These are phyloP conservation scores for Ciconia stormi DNA, from an alignment of 2,113 vertebrate genomes.

Conservation along the genomic window DNA sequence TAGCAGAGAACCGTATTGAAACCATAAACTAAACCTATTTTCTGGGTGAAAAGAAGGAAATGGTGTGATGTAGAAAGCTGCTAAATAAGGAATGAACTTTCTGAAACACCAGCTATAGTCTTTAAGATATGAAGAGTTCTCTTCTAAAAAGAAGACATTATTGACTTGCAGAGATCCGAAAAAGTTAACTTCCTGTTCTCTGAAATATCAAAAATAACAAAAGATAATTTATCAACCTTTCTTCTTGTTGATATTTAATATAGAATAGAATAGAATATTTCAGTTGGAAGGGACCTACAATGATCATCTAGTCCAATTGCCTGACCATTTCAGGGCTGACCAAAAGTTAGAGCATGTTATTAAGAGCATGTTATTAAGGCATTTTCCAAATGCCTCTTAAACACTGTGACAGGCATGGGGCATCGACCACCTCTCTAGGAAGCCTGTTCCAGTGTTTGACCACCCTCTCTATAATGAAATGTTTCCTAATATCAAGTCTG, in stretches of 20 bases:
- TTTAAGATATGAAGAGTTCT: background rate
- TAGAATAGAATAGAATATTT: background rate
- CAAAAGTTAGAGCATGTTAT: background rate
- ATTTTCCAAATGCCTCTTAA: background rate
- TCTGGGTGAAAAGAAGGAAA: background rate
- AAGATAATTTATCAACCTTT: background rate
- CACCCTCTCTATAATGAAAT: background rate
- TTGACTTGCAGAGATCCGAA: background rate
- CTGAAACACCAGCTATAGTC: background rate
- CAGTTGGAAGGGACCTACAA: background rate
- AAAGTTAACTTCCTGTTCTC: background rate
- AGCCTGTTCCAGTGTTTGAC: background rate
- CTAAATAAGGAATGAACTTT: background rate
- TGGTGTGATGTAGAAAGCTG: background rate
- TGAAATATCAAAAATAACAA: background rate
- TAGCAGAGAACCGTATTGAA: background rate
- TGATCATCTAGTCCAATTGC: background rate
- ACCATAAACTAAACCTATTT: background rate
- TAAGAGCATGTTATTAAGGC: background rate
- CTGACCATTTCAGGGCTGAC: background rate
- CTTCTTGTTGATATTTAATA: background rate
- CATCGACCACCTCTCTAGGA: background rate
- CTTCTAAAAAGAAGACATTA: background rate
- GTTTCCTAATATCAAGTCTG: background rate
- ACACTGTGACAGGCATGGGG: background rate